These are phyloP conservation scores for Indicator indicator DNA, from an alignment of 2,113 vertebrate species.

Conservation along the genomic window DNA sequence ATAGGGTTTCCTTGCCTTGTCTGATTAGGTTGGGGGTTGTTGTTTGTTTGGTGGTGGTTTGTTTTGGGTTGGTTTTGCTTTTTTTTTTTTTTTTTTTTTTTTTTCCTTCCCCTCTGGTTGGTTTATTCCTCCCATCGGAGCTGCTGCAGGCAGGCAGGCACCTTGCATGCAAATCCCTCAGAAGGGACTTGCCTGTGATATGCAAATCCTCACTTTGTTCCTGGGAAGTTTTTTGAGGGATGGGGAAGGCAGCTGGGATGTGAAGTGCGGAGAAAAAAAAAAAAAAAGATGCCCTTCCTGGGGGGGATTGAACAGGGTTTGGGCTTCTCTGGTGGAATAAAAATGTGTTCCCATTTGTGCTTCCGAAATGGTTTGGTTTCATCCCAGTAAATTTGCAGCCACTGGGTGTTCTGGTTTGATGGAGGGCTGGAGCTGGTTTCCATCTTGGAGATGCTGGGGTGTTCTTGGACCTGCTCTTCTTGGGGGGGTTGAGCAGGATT, in stretches of 20 bases:
- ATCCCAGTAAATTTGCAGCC: background rate
- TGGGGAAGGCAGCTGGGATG: background rate
- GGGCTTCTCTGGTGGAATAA: background rate
- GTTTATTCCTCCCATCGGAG: constrained; percentile 51
- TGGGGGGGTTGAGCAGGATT: too few relatives aligned
- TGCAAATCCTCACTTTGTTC: constrained; percentile 36
- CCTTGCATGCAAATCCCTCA: constrained; percentile 34
- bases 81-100: background rate
- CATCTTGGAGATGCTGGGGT: too few relatives aligned
- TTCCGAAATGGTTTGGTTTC: background rate
- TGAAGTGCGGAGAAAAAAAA: fast-evolving
- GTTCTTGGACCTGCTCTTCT: too few relatives aligned
- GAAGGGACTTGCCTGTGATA: background rate
- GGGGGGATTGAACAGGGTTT: background rate
- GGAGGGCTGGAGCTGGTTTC: background rate
- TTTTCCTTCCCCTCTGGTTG: background rate
- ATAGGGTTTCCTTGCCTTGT: constrained; percentile 36
- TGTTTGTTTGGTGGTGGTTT: too few relatives aligned
- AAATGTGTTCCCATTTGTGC: background rate
- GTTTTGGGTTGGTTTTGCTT: background rate
- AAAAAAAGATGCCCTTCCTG: background rate
- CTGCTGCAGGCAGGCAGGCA: background rate
- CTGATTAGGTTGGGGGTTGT: background rate
- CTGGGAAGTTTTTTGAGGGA: background rate
- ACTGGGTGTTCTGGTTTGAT: background rate